Evolutionary conservation across 2,113 vertebrate genomes (phyloP).

Genomic region (Parus major): DNA sequence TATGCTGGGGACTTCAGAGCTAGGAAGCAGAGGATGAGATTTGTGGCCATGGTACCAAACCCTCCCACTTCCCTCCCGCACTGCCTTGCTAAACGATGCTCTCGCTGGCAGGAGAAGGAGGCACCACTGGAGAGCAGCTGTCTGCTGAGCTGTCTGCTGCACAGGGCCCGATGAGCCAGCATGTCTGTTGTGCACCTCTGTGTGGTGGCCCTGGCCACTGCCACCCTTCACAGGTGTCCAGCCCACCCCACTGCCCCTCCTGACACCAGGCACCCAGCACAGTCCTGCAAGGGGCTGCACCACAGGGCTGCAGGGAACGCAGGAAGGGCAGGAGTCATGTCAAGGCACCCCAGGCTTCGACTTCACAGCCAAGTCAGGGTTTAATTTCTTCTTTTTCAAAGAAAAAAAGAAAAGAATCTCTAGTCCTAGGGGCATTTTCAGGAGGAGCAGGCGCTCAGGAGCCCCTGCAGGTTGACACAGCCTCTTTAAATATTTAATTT

Average conservation of each 20-base stretch:
- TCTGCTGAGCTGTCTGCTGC: not conserved
- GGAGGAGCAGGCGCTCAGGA: not conserved
- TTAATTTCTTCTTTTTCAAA: not conserved
- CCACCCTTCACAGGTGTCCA: not conserved
- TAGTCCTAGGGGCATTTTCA: not conserved
- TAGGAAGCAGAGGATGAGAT: not conserved
- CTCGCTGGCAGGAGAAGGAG: not conserved
- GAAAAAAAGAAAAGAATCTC: not conserved
- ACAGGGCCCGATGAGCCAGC: not conserved
- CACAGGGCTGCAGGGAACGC: not conserved
- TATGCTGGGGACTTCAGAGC: no score
- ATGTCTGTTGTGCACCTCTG: not conserved
- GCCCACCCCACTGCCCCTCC: not conserved
- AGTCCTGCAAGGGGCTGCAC: not conserved
- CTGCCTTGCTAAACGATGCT: not conserved
- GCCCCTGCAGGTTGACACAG: not conserved
- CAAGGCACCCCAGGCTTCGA: accelerated
- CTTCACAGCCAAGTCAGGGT: not conserved
- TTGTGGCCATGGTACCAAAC: accelerated
- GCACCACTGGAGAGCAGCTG: not conserved
- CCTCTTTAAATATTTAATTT: not conserved
- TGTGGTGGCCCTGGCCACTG: accelerated
- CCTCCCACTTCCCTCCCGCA: accelerated
- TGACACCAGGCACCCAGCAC: not conserved
- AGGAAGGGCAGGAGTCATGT: accelerated